Conservation (phyloP, 1,140 invertebrate genomes). For the Eumaeus atala region DNA sequence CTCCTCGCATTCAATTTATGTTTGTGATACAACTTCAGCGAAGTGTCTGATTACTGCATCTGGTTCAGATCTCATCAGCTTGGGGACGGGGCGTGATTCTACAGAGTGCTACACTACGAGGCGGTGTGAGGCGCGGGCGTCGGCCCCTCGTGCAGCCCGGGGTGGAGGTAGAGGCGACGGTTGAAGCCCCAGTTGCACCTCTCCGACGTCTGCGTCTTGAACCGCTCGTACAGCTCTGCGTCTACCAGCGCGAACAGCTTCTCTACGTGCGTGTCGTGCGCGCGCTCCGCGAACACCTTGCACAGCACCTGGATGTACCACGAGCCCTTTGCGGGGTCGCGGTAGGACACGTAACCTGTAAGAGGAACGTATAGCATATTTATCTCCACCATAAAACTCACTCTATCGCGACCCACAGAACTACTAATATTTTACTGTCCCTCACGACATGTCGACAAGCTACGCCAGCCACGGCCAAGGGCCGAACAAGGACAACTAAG, state of each 20-base stretch:
- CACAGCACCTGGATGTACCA: conserved; percentile 87
- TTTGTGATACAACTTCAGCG: too few species aligned
- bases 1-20: too few species aligned
- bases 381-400: too few species aligned
- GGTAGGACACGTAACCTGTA: conserved; percentile 77
- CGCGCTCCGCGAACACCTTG: conserved; percentile 81
- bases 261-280: conserved; percentile 77
- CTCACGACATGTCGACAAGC: too few species aligned
- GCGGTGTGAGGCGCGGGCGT: neutral
- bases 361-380: neutral
- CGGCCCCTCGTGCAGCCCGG: conserved; percentile 64
- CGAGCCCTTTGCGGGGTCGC: conserved; percentile 78
- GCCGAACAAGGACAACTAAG: too few species aligned
- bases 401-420: too few species aligned
- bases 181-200: conserved; percentile 76
- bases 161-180: conserved; percentile 77
- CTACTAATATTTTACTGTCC: too few species aligned
- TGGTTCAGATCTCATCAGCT: neutral
- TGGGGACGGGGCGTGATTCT: too few species aligned
- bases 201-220: conserved; percentile 74
- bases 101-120: too few species aligned
- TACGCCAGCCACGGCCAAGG: too few species aligned
- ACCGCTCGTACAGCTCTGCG: conserved; percentile 51
- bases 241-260: conserved; percentile 80
- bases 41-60: too few species aligned